Conservation (phyloP, 2,888 invertebrate species). For the Anarsia innoxiella region DNA sequence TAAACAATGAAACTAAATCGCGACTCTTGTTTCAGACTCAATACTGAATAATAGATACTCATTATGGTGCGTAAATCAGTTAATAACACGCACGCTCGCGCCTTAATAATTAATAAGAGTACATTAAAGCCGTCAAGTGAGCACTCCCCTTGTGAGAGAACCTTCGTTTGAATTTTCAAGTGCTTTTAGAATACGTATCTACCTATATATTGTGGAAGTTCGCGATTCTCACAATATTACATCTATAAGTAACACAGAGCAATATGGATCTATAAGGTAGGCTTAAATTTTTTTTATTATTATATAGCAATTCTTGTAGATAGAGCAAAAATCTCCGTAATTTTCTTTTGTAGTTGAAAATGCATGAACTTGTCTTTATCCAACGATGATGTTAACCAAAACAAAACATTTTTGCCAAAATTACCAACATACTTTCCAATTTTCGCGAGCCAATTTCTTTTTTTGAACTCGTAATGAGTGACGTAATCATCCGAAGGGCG, state of each 20-base stretch:
- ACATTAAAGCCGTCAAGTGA: conserved; percentile 12
- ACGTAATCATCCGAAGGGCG: conserved; percentile 16
- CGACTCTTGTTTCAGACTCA: conserved; percentile 1
- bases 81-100: conserved; percentile 24
- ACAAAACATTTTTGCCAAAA: too few relatives aligned
- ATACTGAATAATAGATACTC: conserved; percentile 27
- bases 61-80: conserved; percentile 23
- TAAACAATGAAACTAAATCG: too few relatives aligned
- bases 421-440: too few relatives aligned
- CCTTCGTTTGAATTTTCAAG: conserved; percentile 6
- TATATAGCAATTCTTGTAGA: too few relatives aligned
- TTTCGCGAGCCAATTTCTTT: neutral
- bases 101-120: conserved; percentile 25
- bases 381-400: too few relatives aligned
- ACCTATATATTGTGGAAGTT: neutral
- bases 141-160: conserved; percentile 2
- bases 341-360: too few relatives aligned
- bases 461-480: conserved; percentile 5
- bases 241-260: too few relatives aligned
- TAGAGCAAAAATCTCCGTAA: too few relatives aligned
- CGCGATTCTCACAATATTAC: too few relatives aligned
- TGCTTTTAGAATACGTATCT: neutral
- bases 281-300: too few relatives aligned
- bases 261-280: too few relatives aligned
- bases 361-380: too few relatives aligned